These are phyloP conservation scores for Hippocampus barbouri DNA, from an alignment of 2,113 vertebrate species.

Conservation along the genomic window DNA sequence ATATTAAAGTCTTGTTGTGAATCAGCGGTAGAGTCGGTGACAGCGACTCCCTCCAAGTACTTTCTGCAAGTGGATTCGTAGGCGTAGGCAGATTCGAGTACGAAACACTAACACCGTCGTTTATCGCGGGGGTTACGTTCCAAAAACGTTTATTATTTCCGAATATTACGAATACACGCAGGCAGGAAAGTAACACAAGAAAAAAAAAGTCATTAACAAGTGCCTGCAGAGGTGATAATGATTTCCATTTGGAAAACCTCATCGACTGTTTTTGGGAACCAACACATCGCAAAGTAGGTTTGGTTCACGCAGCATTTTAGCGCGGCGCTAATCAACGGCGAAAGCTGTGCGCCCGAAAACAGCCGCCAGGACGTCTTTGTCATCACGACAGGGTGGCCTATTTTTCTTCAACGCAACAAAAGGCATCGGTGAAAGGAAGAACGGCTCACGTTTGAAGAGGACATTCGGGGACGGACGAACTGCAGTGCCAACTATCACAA, in stretches of 20 bases:
- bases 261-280: not conserved
- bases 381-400: constrained; percentile 26
- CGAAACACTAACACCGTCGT: not conserved
- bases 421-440: constrained; percentile 4
- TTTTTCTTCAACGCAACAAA: constrained; percentile 49
- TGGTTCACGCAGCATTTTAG: constrained; percentile 3
- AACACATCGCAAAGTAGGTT: not conserved
- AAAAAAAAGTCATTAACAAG: not conserved
- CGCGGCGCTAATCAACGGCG: not conserved
- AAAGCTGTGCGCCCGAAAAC: not conserved
- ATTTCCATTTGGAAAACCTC: not conserved
- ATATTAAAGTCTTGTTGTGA: constrained; percentile 35
- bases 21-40: constrained; percentile 33
- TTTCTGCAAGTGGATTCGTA: not conserved
- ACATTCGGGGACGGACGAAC: constrained; percentile 29
- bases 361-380: constrained; percentile 4
- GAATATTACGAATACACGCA: not conserved
- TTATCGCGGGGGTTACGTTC: too few species aligned
- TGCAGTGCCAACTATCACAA: constrained; percentile 3
- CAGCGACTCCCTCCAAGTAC: constrained; percentile 18
- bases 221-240: not conserved
- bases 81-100: constrained; percentile 6
- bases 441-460: constrained; percentile 3
- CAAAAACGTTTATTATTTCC: too few species aligned
- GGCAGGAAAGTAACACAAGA: not conserved